Conservation (phyloP, 2,113 vertebrate species). For the Eidolon helvum region DNA sequence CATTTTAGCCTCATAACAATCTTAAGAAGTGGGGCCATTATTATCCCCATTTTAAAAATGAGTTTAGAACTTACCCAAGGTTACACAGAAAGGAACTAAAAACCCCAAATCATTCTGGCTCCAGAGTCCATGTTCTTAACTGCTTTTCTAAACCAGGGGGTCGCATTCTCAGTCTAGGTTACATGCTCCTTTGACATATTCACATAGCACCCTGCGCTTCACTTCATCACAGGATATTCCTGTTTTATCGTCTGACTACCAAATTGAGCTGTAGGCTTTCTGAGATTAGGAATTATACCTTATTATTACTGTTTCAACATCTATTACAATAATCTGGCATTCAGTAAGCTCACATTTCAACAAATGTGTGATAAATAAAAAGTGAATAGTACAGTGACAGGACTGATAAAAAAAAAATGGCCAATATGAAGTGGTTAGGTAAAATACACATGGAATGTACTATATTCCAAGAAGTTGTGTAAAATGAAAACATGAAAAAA, state of each 20-base stretch:
- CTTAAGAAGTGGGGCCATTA: neutral
- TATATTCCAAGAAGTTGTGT: neutral
- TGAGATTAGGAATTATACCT: neutral
- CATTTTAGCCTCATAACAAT: neutral
- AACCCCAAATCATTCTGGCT: neutral
- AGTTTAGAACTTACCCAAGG: neutral
- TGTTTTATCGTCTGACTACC: neutral
- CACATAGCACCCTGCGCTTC: neutral
- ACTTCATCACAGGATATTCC: neutral
- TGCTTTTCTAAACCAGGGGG: neutral
- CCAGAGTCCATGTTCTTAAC: neutral
- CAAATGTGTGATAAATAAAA: neutral
- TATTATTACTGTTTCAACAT: neutral
- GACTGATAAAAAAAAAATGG: neutral
- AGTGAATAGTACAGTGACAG: neutral
- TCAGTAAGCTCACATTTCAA: neutral
- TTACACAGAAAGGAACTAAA: neutral
- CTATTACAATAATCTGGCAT: neutral
- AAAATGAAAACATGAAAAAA: constrained; percentile 32
- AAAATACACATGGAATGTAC: neutral
- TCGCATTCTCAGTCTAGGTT: neutral
- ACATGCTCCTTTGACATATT: neutral
- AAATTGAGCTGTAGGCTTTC: neutral
- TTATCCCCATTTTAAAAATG: neutral
- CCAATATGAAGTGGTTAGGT: neutral